Percentiles rank a stretch among this genome's conserved stretches.
These are phyloP conservation scores for Scartelaos histophorus DNA, from an alignment of 2,113 vertebrate genomes.

Conservation along the genomic window DNA sequence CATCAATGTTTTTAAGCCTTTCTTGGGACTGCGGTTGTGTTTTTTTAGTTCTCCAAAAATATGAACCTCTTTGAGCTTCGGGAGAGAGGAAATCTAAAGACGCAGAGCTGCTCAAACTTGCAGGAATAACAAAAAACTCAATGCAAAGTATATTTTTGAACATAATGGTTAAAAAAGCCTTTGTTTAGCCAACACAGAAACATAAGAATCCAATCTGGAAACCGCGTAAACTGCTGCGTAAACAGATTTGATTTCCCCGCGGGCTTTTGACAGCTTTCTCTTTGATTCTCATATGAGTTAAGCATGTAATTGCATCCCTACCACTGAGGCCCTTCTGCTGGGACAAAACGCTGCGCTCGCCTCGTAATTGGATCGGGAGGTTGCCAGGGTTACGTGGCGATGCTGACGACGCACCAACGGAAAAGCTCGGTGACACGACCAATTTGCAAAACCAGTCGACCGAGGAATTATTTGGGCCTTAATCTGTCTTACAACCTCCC, in stretches of 20 bases:
- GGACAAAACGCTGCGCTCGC: constrained; percentile 19
- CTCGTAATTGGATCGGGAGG: constrained; percentile 56
- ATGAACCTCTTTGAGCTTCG: too few relatives aligned
- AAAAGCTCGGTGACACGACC: constrained; percentile 64
- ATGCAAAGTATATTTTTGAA: too few relatives aligned
- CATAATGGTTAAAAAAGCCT: too few relatives aligned
- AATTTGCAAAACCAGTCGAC: constrained; percentile 75
- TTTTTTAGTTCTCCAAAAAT: too few relatives aligned
- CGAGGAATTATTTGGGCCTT: constrained; percentile 72
- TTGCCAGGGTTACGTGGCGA: constrained; percentile 10
- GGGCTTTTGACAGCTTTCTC: background rate
- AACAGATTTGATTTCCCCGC: background rate
- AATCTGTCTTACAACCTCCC: constrained; percentile 60
- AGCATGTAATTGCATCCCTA: constrained; percentile 16
- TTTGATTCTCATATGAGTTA: background rate
- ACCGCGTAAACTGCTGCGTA: background rate
- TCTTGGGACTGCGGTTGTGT: too few relatives aligned
- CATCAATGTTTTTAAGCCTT: too few relatives aligned
- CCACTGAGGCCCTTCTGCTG: constrained; percentile 14
- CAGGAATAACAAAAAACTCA: too few relatives aligned
- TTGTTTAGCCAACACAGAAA: too few relatives aligned
- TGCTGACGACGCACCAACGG: constrained; percentile 62
- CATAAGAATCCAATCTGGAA: background rate
- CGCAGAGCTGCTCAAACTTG: too few relatives aligned
- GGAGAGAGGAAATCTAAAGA: too few relatives aligned